Evolutionary conservation across 2,113 vertebrate genomes (phyloP).

Genomic region (Pygoscelis antarcticus): DNA sequence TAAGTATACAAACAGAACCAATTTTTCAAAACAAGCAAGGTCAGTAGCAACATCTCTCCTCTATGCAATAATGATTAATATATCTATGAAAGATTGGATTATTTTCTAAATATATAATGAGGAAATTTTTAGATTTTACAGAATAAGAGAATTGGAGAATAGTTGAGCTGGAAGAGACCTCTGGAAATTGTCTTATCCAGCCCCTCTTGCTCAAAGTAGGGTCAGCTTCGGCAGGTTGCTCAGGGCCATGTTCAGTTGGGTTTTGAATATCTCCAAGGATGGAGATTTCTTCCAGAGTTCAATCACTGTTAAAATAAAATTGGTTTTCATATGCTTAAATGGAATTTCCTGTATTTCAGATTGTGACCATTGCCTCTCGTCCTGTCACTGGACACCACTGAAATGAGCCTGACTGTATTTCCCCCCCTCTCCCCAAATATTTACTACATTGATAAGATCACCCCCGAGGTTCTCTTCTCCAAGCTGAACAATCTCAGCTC

Average conservation of each 20-base stretch:
- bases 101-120: background rate
- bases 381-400: background rate
- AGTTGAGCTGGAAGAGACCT: background rate
- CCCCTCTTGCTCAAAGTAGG: background rate
- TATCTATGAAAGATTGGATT: background rate
- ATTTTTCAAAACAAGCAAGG: constrained; percentile 18
- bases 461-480: background rate
- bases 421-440: background rate
- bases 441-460: background rate
- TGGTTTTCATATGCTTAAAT: background rate
- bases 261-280: background rate
- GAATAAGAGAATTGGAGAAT: background rate
- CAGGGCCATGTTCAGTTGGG: background rate
- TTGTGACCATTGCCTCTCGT: background rate
- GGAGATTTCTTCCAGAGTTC: background rate
- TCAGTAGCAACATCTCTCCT: constrained; percentile 13
- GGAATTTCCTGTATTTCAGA: background rate
- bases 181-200: background rate
- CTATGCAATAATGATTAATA: background rate
- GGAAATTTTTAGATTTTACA: background rate
- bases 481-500: background rate
- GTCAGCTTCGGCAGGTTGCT: background rate
- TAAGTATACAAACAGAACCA: background rate
- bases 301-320: background rate
- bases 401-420: background rate